Base-by-base conservation (phyloP, 2,888 invertebrate species). In the Idaea aversata region DNA sequence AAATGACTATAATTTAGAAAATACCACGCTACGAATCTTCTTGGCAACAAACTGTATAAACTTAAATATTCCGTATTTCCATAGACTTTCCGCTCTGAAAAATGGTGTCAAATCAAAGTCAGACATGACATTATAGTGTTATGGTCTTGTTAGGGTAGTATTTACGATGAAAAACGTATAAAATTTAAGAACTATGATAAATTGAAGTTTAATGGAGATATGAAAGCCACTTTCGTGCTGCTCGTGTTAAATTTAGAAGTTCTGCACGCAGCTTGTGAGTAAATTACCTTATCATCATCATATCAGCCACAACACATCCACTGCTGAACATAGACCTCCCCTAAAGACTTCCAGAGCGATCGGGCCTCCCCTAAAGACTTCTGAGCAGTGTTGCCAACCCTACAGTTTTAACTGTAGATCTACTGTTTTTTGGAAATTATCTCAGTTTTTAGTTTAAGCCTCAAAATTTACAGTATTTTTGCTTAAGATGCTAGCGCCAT, bases 201-300 rank as follows among this genome's bases (percentile, higher is more conserved):
- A 47, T 47, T 47, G 13, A 47, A 47, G 47, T 47, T 47, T 47
- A 47, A 47, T 47, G 47, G 47, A 47, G 47, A 5, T 47, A 47
- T 47, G 47, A 47, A 47, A 47, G 47, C 47, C 7, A 47, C 13
- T 47, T 13, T 47, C 47, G 47, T 47, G 47, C 47, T 47, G 47
- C 13, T 47, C 13, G 7, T 47, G 5, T 13, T 47, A 47, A 5
- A 47, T 47, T 6, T 47, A 10, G 13, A 47, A 47, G 47, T 47
- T 13, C 5, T 47, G 10, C 47, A 47, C 47, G 13, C 47, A 3
- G 5, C 61, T 36, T 65, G 67, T 67, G 13, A 67, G 67, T 67
- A 34, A 5, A 3, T 10, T 47, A 13, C 47, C 47, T 47, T 10
- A 47, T 10, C 7, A 47, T 47, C 10, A 36, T 36, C 6, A 7